These are phyloP conservation scores for Cyanoramphus novaezelandiae DNA, from an alignment of 2,113 vertebrate species.

Conservation along the genomic window DNA sequence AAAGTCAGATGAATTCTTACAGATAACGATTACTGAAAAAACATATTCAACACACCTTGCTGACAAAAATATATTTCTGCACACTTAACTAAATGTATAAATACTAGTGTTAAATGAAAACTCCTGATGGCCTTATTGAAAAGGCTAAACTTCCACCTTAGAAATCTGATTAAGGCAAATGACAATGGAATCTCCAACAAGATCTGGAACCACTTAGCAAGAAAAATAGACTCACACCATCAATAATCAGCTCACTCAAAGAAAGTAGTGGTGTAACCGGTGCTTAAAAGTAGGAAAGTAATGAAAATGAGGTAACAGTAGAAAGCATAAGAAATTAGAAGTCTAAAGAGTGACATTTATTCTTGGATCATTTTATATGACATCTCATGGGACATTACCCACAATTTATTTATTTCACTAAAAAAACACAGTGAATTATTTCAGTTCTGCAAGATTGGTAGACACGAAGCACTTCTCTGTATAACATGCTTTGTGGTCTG, in stretches of 20 bases:
- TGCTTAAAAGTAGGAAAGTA: not conserved
- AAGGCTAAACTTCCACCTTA: not conserved
- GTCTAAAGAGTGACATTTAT: not conserved
- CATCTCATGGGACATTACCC: not conserved
- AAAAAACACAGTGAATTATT: not conserved
- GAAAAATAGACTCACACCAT: not conserved
- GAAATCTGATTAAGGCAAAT: not conserved
- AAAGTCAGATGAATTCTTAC: not conserved
- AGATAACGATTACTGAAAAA: not conserved
- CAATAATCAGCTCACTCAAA: not conserved
- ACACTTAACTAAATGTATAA: not conserved
- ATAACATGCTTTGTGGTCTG: not conserved
- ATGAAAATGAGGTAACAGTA: not conserved
- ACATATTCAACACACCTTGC: not conserved
- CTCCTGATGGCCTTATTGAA: not conserved
- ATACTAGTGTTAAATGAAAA: not conserved
- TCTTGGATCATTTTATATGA: not conserved
- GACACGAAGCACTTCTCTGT: not conserved
- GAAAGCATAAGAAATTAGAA: not conserved
- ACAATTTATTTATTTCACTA: not conserved
- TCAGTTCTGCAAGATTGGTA: not conserved
- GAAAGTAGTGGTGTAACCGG: not conserved
- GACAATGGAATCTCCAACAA: not conserved
- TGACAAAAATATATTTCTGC: not conserved
- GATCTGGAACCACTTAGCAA: not conserved